Evolutionary conservation across 2,888 invertebrate species (phyloP).

Genomic region (Ceratothoa steindachneri): DNA sequence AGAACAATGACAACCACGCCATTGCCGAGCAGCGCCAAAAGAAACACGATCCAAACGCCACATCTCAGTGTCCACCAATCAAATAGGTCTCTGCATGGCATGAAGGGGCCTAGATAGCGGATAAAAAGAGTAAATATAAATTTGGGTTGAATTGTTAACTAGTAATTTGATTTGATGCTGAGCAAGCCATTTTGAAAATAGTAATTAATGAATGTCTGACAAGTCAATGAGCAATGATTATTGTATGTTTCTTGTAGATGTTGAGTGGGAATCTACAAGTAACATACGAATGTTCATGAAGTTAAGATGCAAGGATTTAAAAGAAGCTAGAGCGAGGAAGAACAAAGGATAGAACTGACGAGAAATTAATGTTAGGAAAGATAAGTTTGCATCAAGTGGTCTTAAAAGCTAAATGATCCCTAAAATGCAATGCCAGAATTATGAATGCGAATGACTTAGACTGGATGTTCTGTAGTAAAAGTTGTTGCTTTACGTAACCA

Average conservation of each 20-base stretch:
- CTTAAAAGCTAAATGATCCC: no score
- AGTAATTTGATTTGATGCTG: neutral
- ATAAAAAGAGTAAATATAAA: neutral
- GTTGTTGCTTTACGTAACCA: no score
- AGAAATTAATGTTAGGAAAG: no score
- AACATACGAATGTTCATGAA: no score
- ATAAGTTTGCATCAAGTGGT: no score
- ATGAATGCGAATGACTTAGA: no score
- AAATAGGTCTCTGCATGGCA: slow-evolving; percentile 91
- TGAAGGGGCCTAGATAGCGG: slow-evolving; percentile 70
- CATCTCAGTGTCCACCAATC: slow-evolving; percentile 97
- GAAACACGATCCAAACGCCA: slow-evolving; percentile 95
- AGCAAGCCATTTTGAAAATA: neutral
- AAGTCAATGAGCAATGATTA: neutral
- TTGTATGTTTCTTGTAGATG: neutral
- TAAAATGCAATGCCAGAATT: no score
- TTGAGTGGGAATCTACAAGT: no score
- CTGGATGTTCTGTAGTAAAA: no score
- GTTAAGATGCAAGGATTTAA: no score
- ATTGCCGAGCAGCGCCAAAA: slow-evolving; percentile 91
- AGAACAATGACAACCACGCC: slow-evolving; percentile 92
- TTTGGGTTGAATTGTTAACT: neutral
- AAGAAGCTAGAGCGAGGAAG: no score
- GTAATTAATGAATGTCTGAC: neutral
- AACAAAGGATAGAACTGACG: no score